Percentiles rank a stretch among this genome's conserved stretches.
Conservation (phyloP, 1,140 invertebrate genomes). For the Stegodyphus dumicola region DNA sequence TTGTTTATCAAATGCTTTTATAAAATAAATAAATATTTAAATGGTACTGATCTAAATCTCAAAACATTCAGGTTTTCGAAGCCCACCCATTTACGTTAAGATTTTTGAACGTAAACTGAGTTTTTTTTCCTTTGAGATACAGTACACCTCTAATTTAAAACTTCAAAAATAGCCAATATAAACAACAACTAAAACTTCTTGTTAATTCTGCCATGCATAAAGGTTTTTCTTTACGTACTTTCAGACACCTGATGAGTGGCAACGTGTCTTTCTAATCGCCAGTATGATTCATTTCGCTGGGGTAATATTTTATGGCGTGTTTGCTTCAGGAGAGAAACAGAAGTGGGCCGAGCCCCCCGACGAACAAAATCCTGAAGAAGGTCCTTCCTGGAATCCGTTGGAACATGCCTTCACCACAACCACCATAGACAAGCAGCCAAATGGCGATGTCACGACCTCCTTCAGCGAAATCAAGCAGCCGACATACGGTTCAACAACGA, state of each 20-base stretch:
- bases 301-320: constrained; percentile 95
- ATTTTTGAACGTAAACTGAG: no score
- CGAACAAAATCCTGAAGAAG: constrained; percentile 62
- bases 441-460: constrained; percentile 32
- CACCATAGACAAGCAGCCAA: neutral
- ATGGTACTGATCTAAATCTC: no score
- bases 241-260: constrained; percentile 84
- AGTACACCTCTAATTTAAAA: no score
- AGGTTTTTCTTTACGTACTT: constrained; percentile 47
- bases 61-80: no score
- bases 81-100: no score
- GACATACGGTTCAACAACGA: constrained; percentile 31
- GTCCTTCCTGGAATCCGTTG: constrained; percentile 64
- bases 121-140: no score
- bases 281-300: constrained; percentile 95
- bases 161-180: neutral
- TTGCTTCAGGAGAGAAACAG: constrained; percentile 97
- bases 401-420: constrained; percentile 56
- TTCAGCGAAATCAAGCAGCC: constrained; percentile 38
- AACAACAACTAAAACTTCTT: neutral
- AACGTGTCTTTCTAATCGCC: constrained; percentile 93
- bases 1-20: no score
- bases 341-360: constrained; percentile 87
- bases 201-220: no score
- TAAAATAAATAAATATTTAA: no score